These are phyloP conservation scores for Lepetodrilus schrolli DNA, from an alignment of 2,888 invertebrate species.

Conservation along the genomic window DNA sequence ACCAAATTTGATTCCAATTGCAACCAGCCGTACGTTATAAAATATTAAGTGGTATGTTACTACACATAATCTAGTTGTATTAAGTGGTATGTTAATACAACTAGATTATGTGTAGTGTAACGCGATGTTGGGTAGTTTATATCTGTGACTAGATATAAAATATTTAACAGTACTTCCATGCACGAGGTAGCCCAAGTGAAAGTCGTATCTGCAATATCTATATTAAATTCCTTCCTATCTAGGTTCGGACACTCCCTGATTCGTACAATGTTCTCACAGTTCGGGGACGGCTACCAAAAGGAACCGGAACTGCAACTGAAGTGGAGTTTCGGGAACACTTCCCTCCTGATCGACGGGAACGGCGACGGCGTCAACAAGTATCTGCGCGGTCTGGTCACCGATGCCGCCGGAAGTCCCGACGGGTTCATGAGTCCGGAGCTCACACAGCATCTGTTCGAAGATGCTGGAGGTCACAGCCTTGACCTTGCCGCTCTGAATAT, in stretches of 20 bases:
- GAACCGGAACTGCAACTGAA: not conserved
- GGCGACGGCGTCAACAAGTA: slow-evolving; percentile 32
- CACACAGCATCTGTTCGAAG: slow-evolving; percentile 87
- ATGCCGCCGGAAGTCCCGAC: not conserved
- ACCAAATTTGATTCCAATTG: too few relatives aligned
- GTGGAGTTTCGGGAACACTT: slow-evolving; percentile 26
- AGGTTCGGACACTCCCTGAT: slow-evolving; percentile 85
- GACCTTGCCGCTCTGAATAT: slow-evolving; percentile 91
- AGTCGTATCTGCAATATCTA: too few relatives aligned
- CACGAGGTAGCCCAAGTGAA: too few relatives aligned
- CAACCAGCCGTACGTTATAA: too few relatives aligned
- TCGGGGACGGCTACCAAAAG: not conserved
- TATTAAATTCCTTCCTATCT: too few relatives aligned
- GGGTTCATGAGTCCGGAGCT: slow-evolving; percentile 66
- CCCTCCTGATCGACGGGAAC: slow-evolving; percentile 12
- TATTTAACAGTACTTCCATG: too few relatives aligned
- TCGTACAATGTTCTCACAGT: slow-evolving; percentile 20
- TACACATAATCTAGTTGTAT: too few relatives aligned
- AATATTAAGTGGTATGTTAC: too few relatives aligned
- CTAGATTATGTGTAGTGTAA: too few relatives aligned
- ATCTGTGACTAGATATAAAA: too few relatives aligned
- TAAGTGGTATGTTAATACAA: too few relatives aligned
- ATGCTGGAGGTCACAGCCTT: slow-evolving; percentile 72
- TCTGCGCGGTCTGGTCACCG: slow-evolving; percentile 15
- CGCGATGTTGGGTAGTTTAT: too few relatives aligned